Conservation (phyloP, 2,113 vertebrate species). For the Forbesichthys papilliferus region DNA sequence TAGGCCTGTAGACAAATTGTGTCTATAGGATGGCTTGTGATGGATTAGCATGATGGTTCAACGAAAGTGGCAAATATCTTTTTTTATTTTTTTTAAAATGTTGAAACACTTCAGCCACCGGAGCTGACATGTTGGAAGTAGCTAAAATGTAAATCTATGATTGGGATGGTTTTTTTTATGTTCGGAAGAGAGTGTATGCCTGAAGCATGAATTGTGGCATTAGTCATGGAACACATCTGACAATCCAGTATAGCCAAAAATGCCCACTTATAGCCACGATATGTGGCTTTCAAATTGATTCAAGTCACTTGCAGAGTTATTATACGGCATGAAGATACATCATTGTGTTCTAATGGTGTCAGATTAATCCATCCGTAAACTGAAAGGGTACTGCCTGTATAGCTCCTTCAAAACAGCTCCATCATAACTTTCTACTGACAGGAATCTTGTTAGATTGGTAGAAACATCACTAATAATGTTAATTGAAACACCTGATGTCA, state of each 20-base stretch:
- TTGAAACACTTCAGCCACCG: neutral
- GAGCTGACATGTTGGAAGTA: constrained; percentile 13
- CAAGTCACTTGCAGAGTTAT: constrained; percentile 13
- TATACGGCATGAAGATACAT: constrained; percentile 12
- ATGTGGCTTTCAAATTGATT: constrained; percentile 53
- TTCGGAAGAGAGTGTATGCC: constrained; percentile 10
- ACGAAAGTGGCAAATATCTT: neutral
- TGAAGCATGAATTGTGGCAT: constrained; percentile 43
- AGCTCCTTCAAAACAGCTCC: constrained; percentile 65
- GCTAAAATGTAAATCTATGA: constrained; percentile 48
- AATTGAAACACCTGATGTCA: constrained; percentile 5
- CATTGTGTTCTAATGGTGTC: constrained; percentile 6
- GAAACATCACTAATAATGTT: constrained; percentile 9
- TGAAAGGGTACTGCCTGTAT: constrained; percentile 15
- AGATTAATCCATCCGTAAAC: constrained; percentile 1
- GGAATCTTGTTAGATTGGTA: neutral
- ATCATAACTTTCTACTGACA: constrained; percentile 62
- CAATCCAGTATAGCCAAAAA: constrained; percentile 63
- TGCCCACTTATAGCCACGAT: constrained; percentile 67
- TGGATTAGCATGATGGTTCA: constrained; percentile 16
- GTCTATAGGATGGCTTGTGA: constrained; percentile 1
- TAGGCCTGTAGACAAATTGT: constrained; percentile 2
- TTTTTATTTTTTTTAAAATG: neutral
- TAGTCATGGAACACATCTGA: constrained; percentile 62
- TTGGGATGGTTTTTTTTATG: constrained; percentile 64